These are phyloP conservation scores for Eretmocerus hayati DNA, from an alignment of 2,888 invertebrate species.

Conservation along the genomic window DNA sequence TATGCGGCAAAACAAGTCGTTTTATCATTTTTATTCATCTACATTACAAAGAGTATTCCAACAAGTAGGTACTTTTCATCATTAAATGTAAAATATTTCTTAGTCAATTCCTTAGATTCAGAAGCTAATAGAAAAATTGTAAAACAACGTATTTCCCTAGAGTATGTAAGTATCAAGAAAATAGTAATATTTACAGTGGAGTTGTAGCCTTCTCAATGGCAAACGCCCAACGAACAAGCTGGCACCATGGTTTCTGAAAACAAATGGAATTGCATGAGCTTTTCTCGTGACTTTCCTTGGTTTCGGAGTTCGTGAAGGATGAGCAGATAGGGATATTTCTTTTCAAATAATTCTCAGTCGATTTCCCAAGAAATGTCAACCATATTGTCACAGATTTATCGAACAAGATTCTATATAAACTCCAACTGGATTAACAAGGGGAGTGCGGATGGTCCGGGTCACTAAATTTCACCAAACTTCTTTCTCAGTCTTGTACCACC, in stretches of 20 bases:
- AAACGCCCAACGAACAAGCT: conserved; percentile 11
- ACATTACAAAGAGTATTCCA: neutral
- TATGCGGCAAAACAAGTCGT: no score
- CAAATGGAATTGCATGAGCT: no score
- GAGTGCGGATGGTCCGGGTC: no score
- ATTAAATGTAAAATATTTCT: neutral
- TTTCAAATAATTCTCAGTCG: no score
- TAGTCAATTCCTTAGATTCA: neutral
- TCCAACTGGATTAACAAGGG: no score
- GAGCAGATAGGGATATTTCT: no score
- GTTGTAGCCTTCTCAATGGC: conserved; percentile 7
- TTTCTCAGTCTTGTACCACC: no score
- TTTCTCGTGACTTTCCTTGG: no score
- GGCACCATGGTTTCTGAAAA: conserved; percentile 18
- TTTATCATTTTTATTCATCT: no score
- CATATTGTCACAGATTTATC: neutral
- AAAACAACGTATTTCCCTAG: conserved; percentile 3
- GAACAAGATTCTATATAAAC: neutral
- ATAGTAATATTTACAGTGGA: conserved; percentile 11
- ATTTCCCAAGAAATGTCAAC: no score
- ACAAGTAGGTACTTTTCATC: neutral
- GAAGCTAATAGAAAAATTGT: neutral
- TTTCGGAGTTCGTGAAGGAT: no score
- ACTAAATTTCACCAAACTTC: no score
- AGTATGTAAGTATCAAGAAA: conserved; percentile 6